Evolutionary conservation across 2,888 invertebrate genomes (phyloP).

Genomic region (Sthenelais limicola): DNA sequence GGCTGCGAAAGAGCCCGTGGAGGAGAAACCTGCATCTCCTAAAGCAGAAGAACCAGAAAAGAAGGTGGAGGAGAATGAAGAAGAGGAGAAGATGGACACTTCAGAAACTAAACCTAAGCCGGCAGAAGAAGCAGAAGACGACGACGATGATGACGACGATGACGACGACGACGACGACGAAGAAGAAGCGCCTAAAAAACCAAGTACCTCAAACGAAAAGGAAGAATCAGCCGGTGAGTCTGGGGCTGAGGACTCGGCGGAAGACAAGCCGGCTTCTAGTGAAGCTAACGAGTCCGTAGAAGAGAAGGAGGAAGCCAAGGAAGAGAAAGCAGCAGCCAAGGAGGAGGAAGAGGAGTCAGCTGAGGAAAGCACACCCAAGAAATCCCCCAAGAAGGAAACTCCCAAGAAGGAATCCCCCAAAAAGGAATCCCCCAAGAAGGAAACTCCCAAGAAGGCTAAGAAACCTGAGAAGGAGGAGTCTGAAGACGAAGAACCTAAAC

Average conservation of each 20-base stretch:
- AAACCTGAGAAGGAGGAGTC: slow-evolving; percentile 23
- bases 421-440: slow-evolving; percentile 26
- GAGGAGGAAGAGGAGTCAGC: background rate
- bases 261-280: slow-evolving; percentile 2
- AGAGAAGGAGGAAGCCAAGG: slow-evolving; percentile 26
- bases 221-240: slow-evolving; percentile 14
- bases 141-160: slow-evolving; percentile 1
- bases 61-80: slow-evolving; percentile 6
- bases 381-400: background rate
- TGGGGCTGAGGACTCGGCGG: slow-evolving; percentile 1
- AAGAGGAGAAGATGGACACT: slow-evolving; percentile 36
- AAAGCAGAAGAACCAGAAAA: slow-evolving; percentile 20
- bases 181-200: background rate
- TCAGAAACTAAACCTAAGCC: background rate
- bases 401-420: slow-evolving; percentile 16
- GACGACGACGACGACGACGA: background rate
- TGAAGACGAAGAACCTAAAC: slow-evolving; percentile 38
- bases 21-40: background rate
- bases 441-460: slow-evolving; percentile 25
- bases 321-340: slow-evolving; percentile 21
- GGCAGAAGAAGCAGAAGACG: slow-evolving; percentile 22
- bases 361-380: background rate
- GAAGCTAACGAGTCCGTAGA: slow-evolving; percentile 7
- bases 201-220: slow-evolving; percentile 27
- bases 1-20: too few relatives aligned